Evolutionary conservation across 1,140 invertebrate species (phyloP).

Genomic region (Thaumatotibia leucotreta): DNA sequence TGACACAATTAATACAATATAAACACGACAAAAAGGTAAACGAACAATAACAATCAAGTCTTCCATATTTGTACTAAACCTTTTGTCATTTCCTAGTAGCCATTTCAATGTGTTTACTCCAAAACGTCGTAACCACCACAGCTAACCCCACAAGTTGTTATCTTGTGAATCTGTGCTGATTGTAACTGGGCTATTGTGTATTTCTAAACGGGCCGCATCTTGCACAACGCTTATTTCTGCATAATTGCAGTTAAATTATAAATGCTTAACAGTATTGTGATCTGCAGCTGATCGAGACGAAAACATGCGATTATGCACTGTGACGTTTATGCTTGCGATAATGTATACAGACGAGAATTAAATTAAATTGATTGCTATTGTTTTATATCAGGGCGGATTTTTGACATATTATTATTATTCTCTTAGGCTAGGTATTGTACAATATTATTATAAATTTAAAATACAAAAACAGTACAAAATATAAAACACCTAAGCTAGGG

Average conservation of each 20-base stretch:
- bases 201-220: slow-evolving; percentile 5
- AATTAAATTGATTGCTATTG: no score
- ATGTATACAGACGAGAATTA: no score
- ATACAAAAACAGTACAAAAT: no score
- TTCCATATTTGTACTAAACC: not conserved
- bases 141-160: not conserved
- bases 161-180: not conserved
- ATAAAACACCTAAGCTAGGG: no score
- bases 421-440: no score
- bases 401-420: no score
- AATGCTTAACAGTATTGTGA: not conserved
- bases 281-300: not conserved
- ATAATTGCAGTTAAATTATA: not conserved
- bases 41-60: slow-evolving; percentile 3
- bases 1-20: not conserved
- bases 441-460: no score
- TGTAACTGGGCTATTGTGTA: slow-evolving; percentile 9
- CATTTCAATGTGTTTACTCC: not conserved
- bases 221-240: slow-evolving; percentile 1
- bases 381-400: no score
- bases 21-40: not conserved
- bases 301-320: not conserved
- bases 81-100: slow-evolving; percentile 5
- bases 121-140: not conserved
- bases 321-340: no score